phyloP scores from a whole-genome alignment of 2,888 invertebrate species.

The Lasioglossum oenotherae region DNA sequence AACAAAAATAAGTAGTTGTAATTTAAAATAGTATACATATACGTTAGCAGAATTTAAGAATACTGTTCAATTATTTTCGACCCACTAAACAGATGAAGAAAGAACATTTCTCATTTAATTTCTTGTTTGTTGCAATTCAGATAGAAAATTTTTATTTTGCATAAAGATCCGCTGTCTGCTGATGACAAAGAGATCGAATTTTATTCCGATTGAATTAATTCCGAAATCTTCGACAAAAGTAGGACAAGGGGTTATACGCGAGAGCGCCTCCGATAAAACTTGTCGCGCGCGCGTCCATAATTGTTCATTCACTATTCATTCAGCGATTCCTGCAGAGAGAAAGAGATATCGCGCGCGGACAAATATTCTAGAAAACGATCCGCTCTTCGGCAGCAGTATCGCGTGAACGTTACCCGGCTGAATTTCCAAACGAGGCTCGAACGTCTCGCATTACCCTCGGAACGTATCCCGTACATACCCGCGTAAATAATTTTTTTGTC shows the following conservation, averaged over 20 bases:
- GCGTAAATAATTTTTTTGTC: constrained; percentile 12
- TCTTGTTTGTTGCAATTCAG: too few relatives aligned
- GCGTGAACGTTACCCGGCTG: constrained; percentile 5
- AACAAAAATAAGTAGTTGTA: too few relatives aligned
- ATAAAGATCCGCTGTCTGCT: too few relatives aligned
- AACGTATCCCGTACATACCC: not conserved
- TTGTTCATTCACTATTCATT: not conserved
- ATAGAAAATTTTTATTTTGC: too few relatives aligned
- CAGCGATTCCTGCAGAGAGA: not conserved
- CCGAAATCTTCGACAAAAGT: not conserved
- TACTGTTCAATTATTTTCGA: too few relatives aligned
- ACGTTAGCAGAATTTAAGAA: too few relatives aligned
- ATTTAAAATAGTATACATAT: too few relatives aligned
- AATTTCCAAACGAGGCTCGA: not conserved
- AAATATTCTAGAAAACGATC: not conserved
- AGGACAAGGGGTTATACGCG: not conserved
- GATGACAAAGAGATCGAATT: not conserved
- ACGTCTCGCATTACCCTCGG: not conserved
- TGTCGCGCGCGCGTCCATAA: not conserved
- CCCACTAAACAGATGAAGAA: too few relatives aligned
- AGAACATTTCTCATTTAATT: too few relatives aligned
- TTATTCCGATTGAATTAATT: not conserved
- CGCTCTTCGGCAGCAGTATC: not conserved
- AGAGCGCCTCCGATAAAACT: not conserved
- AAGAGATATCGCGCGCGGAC: not conserved